These are phyloP conservation scores for Distichodus sexfasciatus DNA, from an alignment of 2,797 vertebrate genomes.

Conservation along the genomic window DNA sequence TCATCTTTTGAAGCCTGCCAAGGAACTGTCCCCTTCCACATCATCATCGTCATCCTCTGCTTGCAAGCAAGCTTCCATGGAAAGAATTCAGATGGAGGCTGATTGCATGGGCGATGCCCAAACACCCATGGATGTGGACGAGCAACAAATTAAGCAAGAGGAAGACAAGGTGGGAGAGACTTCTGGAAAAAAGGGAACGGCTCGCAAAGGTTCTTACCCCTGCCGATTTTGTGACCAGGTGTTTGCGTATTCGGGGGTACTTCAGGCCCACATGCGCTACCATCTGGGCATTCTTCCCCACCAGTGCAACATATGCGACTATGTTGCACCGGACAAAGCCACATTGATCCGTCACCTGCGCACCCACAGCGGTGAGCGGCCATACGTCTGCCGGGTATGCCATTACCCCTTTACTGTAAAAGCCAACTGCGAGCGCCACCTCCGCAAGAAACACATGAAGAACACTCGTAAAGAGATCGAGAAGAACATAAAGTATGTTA, in stretches of 20 bases:
- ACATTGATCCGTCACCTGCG: constrained; percentile 93
- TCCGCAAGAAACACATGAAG: constrained; percentile 96
- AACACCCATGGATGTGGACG: constrained; percentile 75
- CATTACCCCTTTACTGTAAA: constrained; percentile 98
- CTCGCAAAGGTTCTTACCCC: constrained; percentile 74
- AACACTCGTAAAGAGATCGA: constrained; percentile 95
- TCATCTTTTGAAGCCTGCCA: constrained; percentile 75
- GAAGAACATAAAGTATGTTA: constrained; percentile 94
- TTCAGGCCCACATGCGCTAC: constrained; percentile 91
- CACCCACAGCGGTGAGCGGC: constrained; percentile 94
- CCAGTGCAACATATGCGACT: constrained; percentile 97
- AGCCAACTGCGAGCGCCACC: constrained; percentile 96
- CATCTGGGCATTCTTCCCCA: constrained; percentile 91
- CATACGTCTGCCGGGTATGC: constrained; percentile 94
- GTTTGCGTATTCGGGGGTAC: constrained; percentile 85
- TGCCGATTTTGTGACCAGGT: constrained; percentile 94
- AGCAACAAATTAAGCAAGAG: constrained; percentile 85
- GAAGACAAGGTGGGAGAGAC: constrained; percentile 70
- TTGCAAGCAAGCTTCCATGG: constrained; percentile 32
- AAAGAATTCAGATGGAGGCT: constrained; percentile 76
- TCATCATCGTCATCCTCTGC: constrained; percentile 60
- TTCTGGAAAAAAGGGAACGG: constrained; percentile 74
- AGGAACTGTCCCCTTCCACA: constrained; percentile 64
- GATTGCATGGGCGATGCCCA: constrained; percentile 84
- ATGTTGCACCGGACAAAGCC: constrained; percentile 93